Evolutionary conservation across 2,888 invertebrate genomes (phyloP), one percentile per base, ranked within the genome.

Genomic region (Aricia artaxerxes): DNA sequence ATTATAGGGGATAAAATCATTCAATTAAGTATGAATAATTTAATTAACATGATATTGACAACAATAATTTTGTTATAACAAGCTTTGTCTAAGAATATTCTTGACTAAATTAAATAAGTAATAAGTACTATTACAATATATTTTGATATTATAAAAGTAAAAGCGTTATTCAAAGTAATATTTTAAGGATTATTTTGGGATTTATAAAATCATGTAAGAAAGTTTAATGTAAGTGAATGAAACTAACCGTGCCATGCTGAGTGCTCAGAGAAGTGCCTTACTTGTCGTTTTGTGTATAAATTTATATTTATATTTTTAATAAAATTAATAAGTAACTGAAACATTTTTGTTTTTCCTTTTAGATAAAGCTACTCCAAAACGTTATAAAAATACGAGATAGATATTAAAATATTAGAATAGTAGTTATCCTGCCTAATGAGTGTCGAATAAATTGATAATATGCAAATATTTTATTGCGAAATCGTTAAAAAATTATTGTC

Each of bases 231-330:
- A 35, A 53, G 57, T 78, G 72, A 81, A 83, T 2, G 31, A 31
- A 64, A 64, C 64, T 82, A 82, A 84, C 83, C 78, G 92, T 92
- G 92, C 92, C 92, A 93, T 92, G 91, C 88, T 86, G 82, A 85
- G 86, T 80, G 83, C 80, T 86, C 87, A 86, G 85, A 81, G 80
- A 80, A 80, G 83, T 83, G 83, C 82, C 82, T 79, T 82, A 82
- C 83, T 81, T 77, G 82, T 82, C 81, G 78, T 82, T 82, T 82
- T 80, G 80, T 85, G 84, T 85, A 84, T 81, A 85, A 84, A 85
- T 83, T 73, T 81, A 82, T 82, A 82, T 86, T 84, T 85, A 86
- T 49, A 87, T 83, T 87, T 87, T 86, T 88, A 88, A 90, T 86
- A 87, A 85, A 86, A 79, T 83, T 86, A 90, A 89, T 90, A n/a